Conservation (phyloP, 2,113 vertebrate species). For the Syngnathus scovelli region DNA sequence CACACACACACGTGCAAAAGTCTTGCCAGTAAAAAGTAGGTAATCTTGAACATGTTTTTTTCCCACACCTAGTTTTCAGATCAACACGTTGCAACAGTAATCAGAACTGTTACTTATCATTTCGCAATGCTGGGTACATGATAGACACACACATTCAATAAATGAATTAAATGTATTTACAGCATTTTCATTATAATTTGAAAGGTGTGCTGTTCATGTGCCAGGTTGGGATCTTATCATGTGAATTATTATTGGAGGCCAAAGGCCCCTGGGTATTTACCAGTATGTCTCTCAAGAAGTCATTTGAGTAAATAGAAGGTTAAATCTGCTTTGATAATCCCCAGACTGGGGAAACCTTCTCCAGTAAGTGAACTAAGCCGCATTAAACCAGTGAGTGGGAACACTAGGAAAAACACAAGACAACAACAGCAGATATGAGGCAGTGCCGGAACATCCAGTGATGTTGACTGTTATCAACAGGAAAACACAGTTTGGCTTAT, state of each 20-base stretch:
- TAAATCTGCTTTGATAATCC: slow-evolving; percentile 35
- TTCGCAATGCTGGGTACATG: not conserved
- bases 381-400: slow-evolving; percentile 22
- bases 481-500: not conserved
- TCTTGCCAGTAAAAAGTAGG: slow-evolving; percentile 30
- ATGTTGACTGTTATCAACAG: not conserved
- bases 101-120: not conserved
- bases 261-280: not conserved
- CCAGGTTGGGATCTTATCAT: not conserved
- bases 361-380: slow-evolving; percentile 32
- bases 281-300: not conserved
- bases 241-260: not conserved
- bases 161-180: not conserved
- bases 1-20: not conserved
- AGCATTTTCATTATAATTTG: not conserved
- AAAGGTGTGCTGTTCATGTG: not conserved
- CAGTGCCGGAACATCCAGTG: not conserved
- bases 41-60: slow-evolving; percentile 18
- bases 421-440: not conserved
- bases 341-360: slow-evolving; percentile 21
- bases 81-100: not conserved
- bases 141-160: not conserved
- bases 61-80: not conserved
- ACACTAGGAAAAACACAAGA: slow-evolving; percentile 7
- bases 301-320: not conserved